phyloP scores from a whole-genome alignment of 2,888 invertebrate species.

The Spodoptera exigua region DNA sequence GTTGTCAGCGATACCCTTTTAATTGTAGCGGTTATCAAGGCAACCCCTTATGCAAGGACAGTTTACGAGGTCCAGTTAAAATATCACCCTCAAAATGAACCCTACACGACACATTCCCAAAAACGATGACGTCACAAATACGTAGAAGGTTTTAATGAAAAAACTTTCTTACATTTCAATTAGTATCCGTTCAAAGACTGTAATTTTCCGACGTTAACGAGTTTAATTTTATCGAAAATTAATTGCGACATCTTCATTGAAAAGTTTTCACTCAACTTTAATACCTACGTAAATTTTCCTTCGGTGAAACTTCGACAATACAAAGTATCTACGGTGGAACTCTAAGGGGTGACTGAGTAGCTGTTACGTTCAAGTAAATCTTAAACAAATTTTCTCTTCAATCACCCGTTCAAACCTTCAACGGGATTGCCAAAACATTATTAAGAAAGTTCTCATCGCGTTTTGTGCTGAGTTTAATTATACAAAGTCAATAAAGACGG shows the following conservation, averaged over 20 bases:
- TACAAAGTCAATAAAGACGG: conserved; percentile 59
- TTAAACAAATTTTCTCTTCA: conserved; percentile 74
- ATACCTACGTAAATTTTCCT: conserved; percentile 83
- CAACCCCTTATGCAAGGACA: conserved; percentile 1
- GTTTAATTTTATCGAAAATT: conserved; percentile 88
- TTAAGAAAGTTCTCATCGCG: conserved; percentile 68
- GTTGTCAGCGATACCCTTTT: background rate
- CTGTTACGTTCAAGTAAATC: conserved; percentile 68
- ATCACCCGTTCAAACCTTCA: conserved; percentile 66
- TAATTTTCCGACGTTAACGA: conserved; percentile 87
- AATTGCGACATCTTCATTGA: conserved; percentile 88
- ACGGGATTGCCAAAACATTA: conserved; percentile 68
- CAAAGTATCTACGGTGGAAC: conserved; percentile 70
- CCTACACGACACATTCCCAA: conserved; percentile 27
- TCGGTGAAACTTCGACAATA: conserved; percentile 77
- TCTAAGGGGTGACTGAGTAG: conserved; percentile 68
- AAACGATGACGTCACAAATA: conserved; percentile 58
- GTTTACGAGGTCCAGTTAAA: background rate
- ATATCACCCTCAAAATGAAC: conserved; percentile 20
- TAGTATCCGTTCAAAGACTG: conserved; percentile 81
- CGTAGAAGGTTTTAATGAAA: conserved; percentile 78
- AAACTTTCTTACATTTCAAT: conserved; percentile 86
- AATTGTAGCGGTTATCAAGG: conserved; percentile 1
- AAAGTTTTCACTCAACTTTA: conserved; percentile 84
- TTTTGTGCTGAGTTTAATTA: conserved; percentile 65